Evolutionary conservation across 37 sponge, comb jelly and placozoan genomes (phyloP).

Genomic region (Theonella swinhoei): DNA sequence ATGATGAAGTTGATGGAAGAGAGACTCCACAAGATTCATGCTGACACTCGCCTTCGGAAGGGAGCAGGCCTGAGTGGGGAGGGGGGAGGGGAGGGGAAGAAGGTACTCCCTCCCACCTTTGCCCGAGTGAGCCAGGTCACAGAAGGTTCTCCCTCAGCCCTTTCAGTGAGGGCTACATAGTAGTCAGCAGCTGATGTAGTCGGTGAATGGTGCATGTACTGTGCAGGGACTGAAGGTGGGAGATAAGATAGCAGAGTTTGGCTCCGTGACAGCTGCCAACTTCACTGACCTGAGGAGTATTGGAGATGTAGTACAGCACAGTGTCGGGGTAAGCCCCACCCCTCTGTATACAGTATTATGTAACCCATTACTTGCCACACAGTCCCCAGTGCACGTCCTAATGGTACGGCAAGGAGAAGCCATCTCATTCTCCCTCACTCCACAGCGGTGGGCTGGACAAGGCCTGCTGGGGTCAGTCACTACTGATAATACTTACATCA

Average conservation of each 20-base stretch:
- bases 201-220: background rate
- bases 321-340: slow-evolving; percentile 58
- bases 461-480: slow-evolving; percentile 77
- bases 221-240: slow-evolving; percentile 71
- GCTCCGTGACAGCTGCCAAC: slow-evolving; percentile 64
- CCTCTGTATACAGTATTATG: background rate
- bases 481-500: background rate
- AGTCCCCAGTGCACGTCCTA: slow-evolving; percentile 70
- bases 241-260: slow-evolving; percentile 79
- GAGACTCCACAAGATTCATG: slow-evolving; percentile 77
- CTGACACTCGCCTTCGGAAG: slow-evolving; percentile 55
- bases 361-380: too few relatives aligned
- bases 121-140: slow-evolving; percentile 53
- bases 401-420: slow-evolving; percentile 42
- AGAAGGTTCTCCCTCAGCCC: slow-evolving; percentile 57
- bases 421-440: slow-evolving; percentile 49
- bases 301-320: slow-evolving; percentile 78
- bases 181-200: background rate
- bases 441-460: slow-evolving; percentile 76
- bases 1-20: slow-evolving; percentile 77
- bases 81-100: background rate
- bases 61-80: background rate
- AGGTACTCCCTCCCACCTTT: slow-evolving; percentile 22
- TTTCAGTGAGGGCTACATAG: slow-evolving; percentile 57
- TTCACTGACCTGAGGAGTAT: slow-evolving; percentile 65